phyloP scores from a whole-genome alignment of 1,140 invertebrate species.

The Platyura marginata region DNA sequence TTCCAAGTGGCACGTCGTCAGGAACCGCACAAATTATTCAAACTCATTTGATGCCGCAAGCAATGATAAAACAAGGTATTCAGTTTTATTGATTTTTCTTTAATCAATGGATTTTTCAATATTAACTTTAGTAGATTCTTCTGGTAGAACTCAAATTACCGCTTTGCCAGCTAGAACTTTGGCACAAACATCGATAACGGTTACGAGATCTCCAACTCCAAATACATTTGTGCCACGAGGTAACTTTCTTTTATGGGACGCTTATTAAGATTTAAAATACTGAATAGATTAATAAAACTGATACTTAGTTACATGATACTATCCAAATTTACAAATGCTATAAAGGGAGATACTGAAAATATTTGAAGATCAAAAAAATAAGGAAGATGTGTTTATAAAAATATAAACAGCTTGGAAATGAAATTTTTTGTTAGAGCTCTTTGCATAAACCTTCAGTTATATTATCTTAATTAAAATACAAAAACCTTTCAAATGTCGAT shows the following conservation, averaged over 20 bases:
- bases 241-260: conserved; percentile 13
- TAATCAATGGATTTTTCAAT: background rate
- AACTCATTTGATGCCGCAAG: conserved; percentile 1
- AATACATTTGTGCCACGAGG: conserved; percentile 18
- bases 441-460: too few relatives aligned
- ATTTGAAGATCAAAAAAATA: too few relatives aligned
- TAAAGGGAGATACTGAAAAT: too few relatives aligned
- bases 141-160: conserved; percentile 17
- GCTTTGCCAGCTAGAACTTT: conserved; percentile 19
- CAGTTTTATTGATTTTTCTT: background rate
- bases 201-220: conserved; percentile 17
- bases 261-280: too few relatives aligned
- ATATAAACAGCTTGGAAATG: too few relatives aligned
- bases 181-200: conserved; percentile 21
- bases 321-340: too few relatives aligned
- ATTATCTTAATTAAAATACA: too few relatives aligned
- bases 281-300: conserved; percentile 15
- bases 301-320: too few relatives aligned
- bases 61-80: conserved; percentile 1
- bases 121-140: background rate
- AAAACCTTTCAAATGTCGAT: too few relatives aligned
- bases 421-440: too few relatives aligned
- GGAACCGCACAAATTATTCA: conserved; percentile 2
- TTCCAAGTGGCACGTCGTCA: background rate
- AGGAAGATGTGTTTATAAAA: too few relatives aligned